A percentile compares a stretch with the other conserved stretches of the same genome.
phyloP scores from a whole-genome alignment of 2,888 invertebrate species.

The Buathra laborator region DNA sequence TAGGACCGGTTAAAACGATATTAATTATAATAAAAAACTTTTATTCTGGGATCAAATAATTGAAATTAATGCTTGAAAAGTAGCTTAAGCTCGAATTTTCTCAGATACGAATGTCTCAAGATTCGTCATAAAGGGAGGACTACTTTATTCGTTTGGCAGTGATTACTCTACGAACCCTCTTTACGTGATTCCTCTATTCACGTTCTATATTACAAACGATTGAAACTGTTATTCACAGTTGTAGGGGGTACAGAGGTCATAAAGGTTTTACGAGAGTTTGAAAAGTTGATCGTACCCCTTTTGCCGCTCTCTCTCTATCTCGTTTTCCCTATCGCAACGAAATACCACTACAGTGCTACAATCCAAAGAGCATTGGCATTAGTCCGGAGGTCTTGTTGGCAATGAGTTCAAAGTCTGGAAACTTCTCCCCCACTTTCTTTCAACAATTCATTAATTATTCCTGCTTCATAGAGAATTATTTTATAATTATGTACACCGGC shows the following conservation, averaged over 20 bases:
- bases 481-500: conserved; percentile 12
- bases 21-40: not conserved
- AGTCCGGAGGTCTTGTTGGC: conserved; percentile 73
- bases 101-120: not conserved
- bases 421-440: conserved; percentile 71
- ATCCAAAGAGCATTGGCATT: conserved; percentile 33
- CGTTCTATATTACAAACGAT: conserved; percentile 32
- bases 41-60: not conserved
- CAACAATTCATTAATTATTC: conserved; percentile 75
- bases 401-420: conserved; percentile 78
- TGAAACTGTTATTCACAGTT: conserved; percentile 15
- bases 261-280: conserved; percentile 54
- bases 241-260: conserved; percentile 32
- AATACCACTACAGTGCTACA: conserved; percentile 30
- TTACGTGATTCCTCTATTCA: conserved; percentile 23
- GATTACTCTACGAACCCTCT: conserved; percentile 11
- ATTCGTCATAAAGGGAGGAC: not conserved
- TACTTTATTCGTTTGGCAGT: not conserved
- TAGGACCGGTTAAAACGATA: not conserved
- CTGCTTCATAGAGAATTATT: conserved; percentile 2
- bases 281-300: conserved; percentile 44
- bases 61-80: not conserved
- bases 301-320: conserved; percentile 1
- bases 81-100: not conserved
- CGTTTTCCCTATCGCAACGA: conserved; percentile 12